phyloP scores from a whole-genome alignment of 2,113 vertebrate species.

The Alethe castanea region DNA sequence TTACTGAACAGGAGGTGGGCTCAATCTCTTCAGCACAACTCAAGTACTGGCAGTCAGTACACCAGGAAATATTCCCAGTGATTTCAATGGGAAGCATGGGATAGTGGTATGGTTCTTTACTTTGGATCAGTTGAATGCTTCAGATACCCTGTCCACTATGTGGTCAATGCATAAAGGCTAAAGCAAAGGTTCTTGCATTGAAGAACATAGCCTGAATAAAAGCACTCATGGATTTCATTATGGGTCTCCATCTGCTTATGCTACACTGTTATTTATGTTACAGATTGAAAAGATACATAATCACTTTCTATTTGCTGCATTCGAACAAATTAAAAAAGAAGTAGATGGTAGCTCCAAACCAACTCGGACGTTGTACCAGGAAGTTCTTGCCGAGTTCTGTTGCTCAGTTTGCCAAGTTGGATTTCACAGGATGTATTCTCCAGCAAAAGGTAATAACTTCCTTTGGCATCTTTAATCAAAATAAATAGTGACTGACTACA shows the following conservation, averaged over 20 bases:
- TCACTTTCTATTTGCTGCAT: conserved; percentile 60
- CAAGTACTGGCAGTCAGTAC: background rate
- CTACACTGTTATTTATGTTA: background rate
- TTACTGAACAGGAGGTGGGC: background rate
- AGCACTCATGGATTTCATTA: background rate
- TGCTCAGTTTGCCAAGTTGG: conserved; percentile 74
- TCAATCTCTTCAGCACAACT: background rate
- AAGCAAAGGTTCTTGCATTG: background rate
- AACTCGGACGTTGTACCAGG: conserved; percentile 72
- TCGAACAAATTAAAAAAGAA: conserved; percentile 67
- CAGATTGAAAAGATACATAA: conserved; percentile 83
- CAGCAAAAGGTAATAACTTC: conserved; percentile 72
- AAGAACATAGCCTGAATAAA: background rate
- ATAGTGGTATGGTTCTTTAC: background rate
- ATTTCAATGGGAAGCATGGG: background rate
- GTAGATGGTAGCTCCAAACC: background rate
- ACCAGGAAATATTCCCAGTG: background rate
- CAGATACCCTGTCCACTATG: background rate
- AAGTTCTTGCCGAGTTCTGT: conserved; percentile 79
- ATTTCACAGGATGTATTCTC: conserved; percentile 80
- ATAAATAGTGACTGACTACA: background rate
- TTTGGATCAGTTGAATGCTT: background rate
- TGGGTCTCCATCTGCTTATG: background rate
- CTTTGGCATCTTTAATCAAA: background rate
- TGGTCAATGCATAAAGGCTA: background rate